These are phyloP conservation scores for Triplophysa siluroides DNA, from an alignment of 2,113 vertebrate species.

Conservation along the genomic window DNA sequence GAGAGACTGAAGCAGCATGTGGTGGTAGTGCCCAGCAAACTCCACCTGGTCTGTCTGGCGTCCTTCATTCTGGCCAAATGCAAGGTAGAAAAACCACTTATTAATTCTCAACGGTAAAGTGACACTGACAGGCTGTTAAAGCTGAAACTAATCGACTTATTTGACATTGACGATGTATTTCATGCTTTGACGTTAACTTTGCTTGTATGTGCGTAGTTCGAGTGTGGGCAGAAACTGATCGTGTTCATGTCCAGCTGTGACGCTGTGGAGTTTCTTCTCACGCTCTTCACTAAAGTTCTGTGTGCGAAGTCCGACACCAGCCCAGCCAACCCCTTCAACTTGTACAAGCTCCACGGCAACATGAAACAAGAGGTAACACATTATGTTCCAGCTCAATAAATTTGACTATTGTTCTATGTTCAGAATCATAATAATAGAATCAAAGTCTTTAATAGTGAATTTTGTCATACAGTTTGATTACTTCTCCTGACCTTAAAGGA, in stretches of 20 bases:
- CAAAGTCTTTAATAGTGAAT: too few species aligned
- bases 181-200: background rate
- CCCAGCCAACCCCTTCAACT: conserved; percentile 62
- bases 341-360: conserved; percentile 87
- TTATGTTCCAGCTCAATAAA: too few species aligned
- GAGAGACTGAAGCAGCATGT: conserved; percentile 83
- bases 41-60: conserved; percentile 88
- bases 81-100: conserved; percentile 72
- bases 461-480: too few species aligned
- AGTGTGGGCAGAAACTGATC: conserved; percentile 83
- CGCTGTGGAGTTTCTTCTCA: conserved; percentile 87
- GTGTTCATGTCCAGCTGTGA: conserved; percentile 93
- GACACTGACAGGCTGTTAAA: too few species aligned
- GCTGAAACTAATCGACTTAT: too few species aligned
- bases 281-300: conserved; percentile 80
- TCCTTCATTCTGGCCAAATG: conserved; percentile 89
- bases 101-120: too few species aligned
- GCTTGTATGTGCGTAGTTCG: conserved; percentile 71
- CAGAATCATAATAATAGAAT: too few species aligned
- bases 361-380: conserved; percentile 90
- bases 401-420: too few species aligned
- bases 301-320: conserved; percentile 19
- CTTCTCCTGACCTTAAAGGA: too few species aligned
- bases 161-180: background rate
- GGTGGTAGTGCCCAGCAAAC: conserved; percentile 89